These are phyloP conservation scores for Petrophora chlorosata DNA, from an alignment of 2,888 invertebrate genomes.

Conservation along the genomic window DNA sequence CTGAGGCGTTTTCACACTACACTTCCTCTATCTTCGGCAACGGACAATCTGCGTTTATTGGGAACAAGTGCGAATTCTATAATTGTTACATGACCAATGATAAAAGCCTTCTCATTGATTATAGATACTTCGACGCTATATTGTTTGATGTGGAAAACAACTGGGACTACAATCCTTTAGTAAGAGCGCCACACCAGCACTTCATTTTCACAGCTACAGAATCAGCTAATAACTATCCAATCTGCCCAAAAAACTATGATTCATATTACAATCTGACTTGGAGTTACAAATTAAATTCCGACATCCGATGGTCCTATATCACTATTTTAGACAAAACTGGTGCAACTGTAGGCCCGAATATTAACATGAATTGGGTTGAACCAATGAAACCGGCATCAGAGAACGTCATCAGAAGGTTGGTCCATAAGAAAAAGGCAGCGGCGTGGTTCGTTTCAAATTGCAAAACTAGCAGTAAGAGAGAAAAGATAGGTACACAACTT, in stretches of 20 bases:
- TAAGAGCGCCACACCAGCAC: slow-evolving; percentile 65
- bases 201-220: slow-evolving; percentile 75
- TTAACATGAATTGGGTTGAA: slow-evolving; percentile 57
- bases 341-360: slow-evolving; percentile 61
- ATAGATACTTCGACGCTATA: slow-evolving; percentile 73
- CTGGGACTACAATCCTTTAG: slow-evolving; percentile 53
- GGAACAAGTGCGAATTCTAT: slow-evolving; percentile 57
- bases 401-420: slow-evolving; percentile 45
- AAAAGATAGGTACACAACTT: slow-evolving; percentile 41
- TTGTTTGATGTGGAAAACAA: slow-evolving; percentile 76
- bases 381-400: slow-evolving; percentile 48
- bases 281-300: slow-evolving; percentile 67
- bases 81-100: slow-evolving; percentile 75
- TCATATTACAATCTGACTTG: slow-evolving; percentile 65
- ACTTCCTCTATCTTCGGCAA: slow-evolving; percentile 35
- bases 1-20: slow-evolving; percentile 47
- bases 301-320: slow-evolving; percentile 56
- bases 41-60: slow-evolving; percentile 57
- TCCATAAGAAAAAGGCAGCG: slow-evolving; percentile 57
- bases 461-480: slow-evolving; percentile 43
- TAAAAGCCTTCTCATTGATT: slow-evolving; percentile 54
- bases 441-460: slow-evolving; percentile 73
- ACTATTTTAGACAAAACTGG: slow-evolving; percentile 52
- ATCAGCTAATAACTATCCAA: slow-evolving; percentile 54
- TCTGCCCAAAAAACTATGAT: slow-evolving; percentile 54